Conservation (phyloP, 2,113 vertebrate genomes). For the Rhinichthys klamathensis region DNA sequence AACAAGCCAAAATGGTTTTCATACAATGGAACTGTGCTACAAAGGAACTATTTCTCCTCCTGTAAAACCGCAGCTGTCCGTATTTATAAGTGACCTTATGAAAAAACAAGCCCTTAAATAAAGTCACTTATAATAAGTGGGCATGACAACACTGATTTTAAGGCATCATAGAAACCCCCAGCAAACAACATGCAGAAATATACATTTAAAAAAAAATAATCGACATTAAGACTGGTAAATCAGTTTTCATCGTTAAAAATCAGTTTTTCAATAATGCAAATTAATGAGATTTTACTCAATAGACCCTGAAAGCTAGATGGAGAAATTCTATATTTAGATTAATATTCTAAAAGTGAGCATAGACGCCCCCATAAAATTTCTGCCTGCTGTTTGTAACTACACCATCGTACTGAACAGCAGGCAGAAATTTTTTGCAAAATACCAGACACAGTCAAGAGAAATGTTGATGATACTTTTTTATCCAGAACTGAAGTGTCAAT, state of each 20-base stretch:
- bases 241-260: too few relatives aligned
- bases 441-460: neutral
- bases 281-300: too few relatives aligned
- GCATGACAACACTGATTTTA: neutral
- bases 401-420: too few relatives aligned
- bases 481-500: neutral
- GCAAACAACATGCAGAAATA: too few relatives aligned
- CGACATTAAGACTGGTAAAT: neutral
- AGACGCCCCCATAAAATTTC: neutral
- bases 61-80: neutral
- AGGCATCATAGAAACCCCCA: neutral
- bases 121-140: neutral
- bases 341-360: neutral
- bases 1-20: neutral
- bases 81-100: neutral
- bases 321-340: neutral
- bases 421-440: neutral
- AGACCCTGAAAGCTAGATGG: too few relatives aligned
- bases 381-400: too few relatives aligned
- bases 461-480: neutral
- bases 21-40: neutral
- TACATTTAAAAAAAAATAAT: too few relatives aligned
- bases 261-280: too few relatives aligned
- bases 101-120: neutral
- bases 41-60: too few relatives aligned